Conservation (phyloP, 2,113 vertebrate genomes). For the Lonchura striata region DNA sequence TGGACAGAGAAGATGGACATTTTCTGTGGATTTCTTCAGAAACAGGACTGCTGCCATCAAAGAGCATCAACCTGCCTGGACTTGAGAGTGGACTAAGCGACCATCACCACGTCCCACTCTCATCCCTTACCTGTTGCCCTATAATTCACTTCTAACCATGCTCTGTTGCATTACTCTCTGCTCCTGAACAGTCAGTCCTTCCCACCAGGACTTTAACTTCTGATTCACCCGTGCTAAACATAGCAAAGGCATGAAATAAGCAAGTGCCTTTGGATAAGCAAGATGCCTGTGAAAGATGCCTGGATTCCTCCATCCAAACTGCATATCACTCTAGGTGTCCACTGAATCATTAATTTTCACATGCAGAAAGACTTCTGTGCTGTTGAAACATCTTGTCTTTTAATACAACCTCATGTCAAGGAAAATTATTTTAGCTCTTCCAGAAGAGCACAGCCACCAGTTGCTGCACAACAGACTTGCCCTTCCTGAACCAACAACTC, state of each 20-base stretch:
- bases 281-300: background rate
- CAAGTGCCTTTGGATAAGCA: background rate
- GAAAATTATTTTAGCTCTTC: background rate
- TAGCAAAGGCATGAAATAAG: background rate
- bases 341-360: background rate
- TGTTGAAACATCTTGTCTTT: background rate
- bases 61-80: background rate
- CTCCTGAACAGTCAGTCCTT: background rate
- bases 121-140: background rate
- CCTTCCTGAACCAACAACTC: background rate
- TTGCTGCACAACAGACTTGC: background rate
- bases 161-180: background rate
- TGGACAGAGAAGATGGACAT: background rate
- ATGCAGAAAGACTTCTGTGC: background rate
- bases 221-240: background rate
- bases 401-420: background rate
- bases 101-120: background rate
- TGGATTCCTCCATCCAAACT: background rate
- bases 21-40: background rate
- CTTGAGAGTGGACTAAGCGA: background rate
- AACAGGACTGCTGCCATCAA: background rate
- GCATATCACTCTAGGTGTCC: background rate
- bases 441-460: background rate
- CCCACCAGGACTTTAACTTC: background rate
- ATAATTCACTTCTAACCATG: background rate